Evolutionary conservation across 2,797 vertebrate species (phyloP).

Genomic region (Arnoldichthys spilopterus): DNA sequence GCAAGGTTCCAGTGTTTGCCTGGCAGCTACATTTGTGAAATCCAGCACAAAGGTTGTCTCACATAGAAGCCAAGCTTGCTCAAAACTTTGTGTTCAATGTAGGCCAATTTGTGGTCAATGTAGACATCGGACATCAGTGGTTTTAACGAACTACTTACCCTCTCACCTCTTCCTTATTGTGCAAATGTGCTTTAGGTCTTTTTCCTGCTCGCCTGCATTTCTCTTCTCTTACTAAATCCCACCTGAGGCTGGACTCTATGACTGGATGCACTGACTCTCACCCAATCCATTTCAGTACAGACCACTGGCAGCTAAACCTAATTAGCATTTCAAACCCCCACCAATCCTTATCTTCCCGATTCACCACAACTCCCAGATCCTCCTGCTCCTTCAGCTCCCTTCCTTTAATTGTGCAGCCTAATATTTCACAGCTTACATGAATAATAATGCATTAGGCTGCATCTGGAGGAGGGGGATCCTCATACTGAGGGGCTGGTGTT

Average conservation of each 20-base stretch:
- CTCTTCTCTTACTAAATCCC: not conserved
- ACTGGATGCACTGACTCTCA: not conserved
- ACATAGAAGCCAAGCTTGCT: no score
- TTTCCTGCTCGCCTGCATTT: constrained; percentile 15
- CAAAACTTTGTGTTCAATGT: no score
- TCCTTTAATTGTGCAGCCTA: constrained; percentile 4
- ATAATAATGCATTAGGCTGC: not conserved
- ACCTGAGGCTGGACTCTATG: not conserved
- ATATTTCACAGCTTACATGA: constrained; percentile 5
- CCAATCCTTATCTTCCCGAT: not conserved
- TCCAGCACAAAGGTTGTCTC: no score
- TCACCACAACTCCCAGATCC: not conserved
- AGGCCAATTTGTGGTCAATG: no score
- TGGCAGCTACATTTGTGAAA: no score
- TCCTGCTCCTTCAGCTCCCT: not conserved
- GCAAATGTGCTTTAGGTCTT: not conserved
- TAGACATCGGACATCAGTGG: not conserved
- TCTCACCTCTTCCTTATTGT: not conserved
- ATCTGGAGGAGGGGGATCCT: constrained; percentile 30
- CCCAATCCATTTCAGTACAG: constrained; percentile 1
- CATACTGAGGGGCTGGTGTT: not conserved
- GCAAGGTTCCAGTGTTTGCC: no score
- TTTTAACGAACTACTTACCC: not conserved
- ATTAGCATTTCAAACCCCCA: constrained; percentile 30
- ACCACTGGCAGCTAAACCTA: constrained; percentile 1